These are phyloP conservation scores for Procavia capensis DNA, from an alignment of 2,113 vertebrate genomes.

Conservation along the genomic window DNA sequence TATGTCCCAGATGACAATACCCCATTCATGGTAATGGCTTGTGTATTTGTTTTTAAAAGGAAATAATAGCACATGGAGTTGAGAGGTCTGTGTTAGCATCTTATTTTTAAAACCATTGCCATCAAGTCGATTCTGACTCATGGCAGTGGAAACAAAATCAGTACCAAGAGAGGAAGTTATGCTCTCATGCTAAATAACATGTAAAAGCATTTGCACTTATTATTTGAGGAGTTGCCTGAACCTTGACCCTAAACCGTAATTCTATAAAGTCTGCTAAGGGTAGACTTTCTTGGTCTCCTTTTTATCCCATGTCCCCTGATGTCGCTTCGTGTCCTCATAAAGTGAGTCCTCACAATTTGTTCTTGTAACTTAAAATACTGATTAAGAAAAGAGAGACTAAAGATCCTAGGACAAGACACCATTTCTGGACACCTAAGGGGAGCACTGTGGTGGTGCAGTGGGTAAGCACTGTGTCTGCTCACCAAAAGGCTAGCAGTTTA, in stretches of 20 bases:
- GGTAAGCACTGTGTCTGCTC: too few relatives aligned
- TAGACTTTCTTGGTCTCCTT: background rate
- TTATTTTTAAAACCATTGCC: background rate
- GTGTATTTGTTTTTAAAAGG: slow-evolving; percentile 32
- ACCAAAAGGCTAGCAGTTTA: too few relatives aligned
- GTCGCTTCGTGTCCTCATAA: background rate
- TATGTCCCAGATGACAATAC: background rate
- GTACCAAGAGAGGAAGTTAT: background rate
- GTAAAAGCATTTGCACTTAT: slow-evolving; percentile 34
- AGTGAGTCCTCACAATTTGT: background rate
- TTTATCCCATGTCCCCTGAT: background rate
- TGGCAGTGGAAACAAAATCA: background rate
- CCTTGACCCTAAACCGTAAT: background rate
- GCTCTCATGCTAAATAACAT: background rate
- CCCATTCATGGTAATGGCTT: background rate
- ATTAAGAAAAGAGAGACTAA: background rate
- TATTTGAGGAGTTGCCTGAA: slow-evolving; percentile 14
- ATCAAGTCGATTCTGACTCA: too few relatives aligned
- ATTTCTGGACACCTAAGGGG: background rate
- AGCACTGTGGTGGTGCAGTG: too few relatives aligned
- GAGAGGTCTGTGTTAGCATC: background rate
- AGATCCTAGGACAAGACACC: background rate
- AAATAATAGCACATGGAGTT: background rate
- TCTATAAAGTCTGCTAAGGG: background rate
- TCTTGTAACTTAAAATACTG: background rate